Evolutionary conservation across 2,797 vertebrate species (phyloP).

Genomic region (Mus minutoides): DNA sequence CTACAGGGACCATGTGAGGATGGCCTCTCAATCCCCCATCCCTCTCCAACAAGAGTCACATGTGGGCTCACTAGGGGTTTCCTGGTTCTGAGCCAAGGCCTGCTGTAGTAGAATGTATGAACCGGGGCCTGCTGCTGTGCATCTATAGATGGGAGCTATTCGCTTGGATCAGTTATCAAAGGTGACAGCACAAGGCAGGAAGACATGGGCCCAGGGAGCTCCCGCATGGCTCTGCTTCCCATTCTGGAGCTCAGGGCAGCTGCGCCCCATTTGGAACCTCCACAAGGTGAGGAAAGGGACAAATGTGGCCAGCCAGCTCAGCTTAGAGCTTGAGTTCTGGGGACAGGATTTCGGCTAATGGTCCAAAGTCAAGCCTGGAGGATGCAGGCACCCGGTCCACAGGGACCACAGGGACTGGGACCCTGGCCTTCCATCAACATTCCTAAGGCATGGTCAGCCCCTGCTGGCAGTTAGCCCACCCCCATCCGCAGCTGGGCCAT

Average conservation of each 20-base stretch:
- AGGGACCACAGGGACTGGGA: not conserved
- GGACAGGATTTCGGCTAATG: not conserved
- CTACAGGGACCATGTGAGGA: not conserved
- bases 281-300: not conserved
- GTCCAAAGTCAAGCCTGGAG: not conserved
- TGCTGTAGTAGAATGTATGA: not conserved
- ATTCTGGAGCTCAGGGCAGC: not conserved
- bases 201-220: not conserved
- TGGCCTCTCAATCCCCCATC: not conserved
- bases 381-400: not conserved
- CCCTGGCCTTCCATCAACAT: not conserved
- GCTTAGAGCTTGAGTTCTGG: not conserved
- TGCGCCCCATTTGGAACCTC: not conserved
- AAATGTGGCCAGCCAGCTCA: too few species aligned
- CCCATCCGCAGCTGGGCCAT: not conserved
- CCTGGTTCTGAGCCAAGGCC: not conserved
- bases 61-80: not conserved
- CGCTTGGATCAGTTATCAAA: slow-evolving; percentile 22
- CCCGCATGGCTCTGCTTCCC: not conserved
- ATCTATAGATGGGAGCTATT: not conserved
- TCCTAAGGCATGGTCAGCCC: not conserved
- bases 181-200: slow-evolving; percentile 11
- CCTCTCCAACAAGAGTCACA: not conserved
- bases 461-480: not conserved
- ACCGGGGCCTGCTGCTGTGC: not conserved